Conservation (phyloP, 2,113 vertebrate species). For the Onychostoma macrolepis region DNA sequence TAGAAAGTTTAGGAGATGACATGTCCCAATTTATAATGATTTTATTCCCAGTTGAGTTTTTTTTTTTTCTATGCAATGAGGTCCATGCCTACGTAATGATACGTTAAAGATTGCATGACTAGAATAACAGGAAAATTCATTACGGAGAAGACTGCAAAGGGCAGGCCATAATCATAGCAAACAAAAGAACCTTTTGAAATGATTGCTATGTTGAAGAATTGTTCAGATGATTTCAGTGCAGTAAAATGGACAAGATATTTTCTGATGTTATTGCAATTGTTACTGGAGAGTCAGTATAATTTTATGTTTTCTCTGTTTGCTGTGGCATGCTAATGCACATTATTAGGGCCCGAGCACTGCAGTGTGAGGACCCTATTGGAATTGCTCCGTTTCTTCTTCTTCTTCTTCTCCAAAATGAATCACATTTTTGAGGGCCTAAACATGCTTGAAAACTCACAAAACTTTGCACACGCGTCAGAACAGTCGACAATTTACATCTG, state of each 20-base stretch:
- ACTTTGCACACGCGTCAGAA: too few species aligned
- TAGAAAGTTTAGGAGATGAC: slow-evolving; percentile 5
- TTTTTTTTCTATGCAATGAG: not conserved
- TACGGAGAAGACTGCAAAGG: slow-evolving; percentile 3
- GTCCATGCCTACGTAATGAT: slow-evolving; percentile 3
- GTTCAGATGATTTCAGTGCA: slow-evolving; percentile 1
- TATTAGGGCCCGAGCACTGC: not conserved
- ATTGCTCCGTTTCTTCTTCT: too few species aligned
- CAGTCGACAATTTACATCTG: too few species aligned
- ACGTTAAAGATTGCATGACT: not conserved
- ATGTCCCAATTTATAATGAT: slow-evolving; percentile 36
- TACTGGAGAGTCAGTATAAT: not conserved
- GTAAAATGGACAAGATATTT: not conserved
- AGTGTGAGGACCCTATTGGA: too few species aligned
- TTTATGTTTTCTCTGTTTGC: not conserved
- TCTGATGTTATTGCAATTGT: not conserved
- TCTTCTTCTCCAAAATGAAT: too few species aligned
- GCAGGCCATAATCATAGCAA: slow-evolving; percentile 8
- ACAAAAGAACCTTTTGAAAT: slow-evolving; percentile 1
- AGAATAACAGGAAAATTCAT: not conserved
- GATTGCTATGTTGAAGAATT: not conserved
- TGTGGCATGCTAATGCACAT: not conserved
- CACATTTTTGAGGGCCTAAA: too few species aligned
- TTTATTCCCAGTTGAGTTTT: slow-evolving; percentile 19
- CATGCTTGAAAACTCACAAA: too few species aligned